Percentiles rank a stretch among this genome's conserved stretches.
Conservation (phyloP, 2,113 vertebrate species). For the Echinops telfairi region DNA sequence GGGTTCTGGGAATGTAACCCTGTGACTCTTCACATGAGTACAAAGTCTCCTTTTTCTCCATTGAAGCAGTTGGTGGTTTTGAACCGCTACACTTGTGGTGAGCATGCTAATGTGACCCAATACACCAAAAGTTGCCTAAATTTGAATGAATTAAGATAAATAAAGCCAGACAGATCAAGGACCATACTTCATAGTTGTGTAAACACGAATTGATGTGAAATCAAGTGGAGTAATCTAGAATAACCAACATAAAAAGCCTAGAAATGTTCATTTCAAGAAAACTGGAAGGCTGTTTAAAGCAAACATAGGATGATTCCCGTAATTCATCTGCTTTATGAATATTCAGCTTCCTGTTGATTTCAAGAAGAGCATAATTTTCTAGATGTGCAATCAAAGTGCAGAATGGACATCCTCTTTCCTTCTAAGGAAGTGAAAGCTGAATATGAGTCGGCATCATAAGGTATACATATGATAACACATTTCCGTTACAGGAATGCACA, state of each 20-base stretch:
- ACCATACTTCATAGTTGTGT: background rate
- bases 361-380: constrained; percentile 10
- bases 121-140: no score
- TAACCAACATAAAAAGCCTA: background rate
- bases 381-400: background rate
- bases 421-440: background rate
- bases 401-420: background rate
- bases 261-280: constrained; percentile 18
- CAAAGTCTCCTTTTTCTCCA: no score
- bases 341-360: constrained; percentile 16
- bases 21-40: no score
- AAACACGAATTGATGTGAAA: background rate
- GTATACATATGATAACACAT: background rate
- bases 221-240: background rate
- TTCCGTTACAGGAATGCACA: background rate
- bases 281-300: background rate
- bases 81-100: no score
- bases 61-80: no score
- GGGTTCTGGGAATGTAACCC: no score
- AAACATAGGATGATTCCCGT: background rate
- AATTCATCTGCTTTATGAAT: constrained; percentile 25
- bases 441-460: background rate
- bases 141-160: background rate
- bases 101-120: no score
- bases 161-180: background rate